Evolutionary conservation across 1,140 invertebrate species (phyloP), one percentile per base, ranked within the genome.

Genomic region (Homalodisca vitripennis): DNA sequence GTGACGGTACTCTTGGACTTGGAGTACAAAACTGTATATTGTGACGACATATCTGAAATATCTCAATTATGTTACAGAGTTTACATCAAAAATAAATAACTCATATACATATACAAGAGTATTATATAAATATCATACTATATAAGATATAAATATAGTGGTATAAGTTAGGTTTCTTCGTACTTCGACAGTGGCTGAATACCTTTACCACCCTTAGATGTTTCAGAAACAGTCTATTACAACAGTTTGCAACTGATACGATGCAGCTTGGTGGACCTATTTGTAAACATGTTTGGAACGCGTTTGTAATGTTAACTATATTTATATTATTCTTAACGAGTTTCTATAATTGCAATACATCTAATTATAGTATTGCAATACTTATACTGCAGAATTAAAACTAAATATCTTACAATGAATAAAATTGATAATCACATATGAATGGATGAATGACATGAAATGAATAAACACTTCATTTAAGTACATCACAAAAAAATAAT

Each of bases 61-160:
- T 60, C 12, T 60, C 22, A 6, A 26, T 27, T 60, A 27, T 10
- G 2, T 60, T 60, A 30, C 27, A 60, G 24, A 2, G 26, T 27
- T 26, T 22, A 60, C 55, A 27, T 60, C 22, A 60, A 60, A 60
- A 60, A 60, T 27, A 27, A 41, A 41, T 41, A 27, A 60, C 22
- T 60, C 10, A 27, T 60, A 3, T 22, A 60, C 55, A 60, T 60
- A 13, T 30, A 60, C 27, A 60, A 30, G 55, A 60, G 24, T 60
- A 60, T 60, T 60, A 60, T 30, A 60, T 60, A 60, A 60, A 27
- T 29, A 60, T 60, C 24, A 27, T 27, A 30, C 22, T 60, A 29
- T 27, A n/a, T 22, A 24, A 27, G 27, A 27, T 60, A 41, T 41
- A 41, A 41, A 41, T 41, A 41, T 41, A 17, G 34, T 6, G 6